These are phyloP conservation scores for Heterochromis multidens DNA, from an alignment of 2,113 vertebrate species.

Conservation along the genomic window DNA sequence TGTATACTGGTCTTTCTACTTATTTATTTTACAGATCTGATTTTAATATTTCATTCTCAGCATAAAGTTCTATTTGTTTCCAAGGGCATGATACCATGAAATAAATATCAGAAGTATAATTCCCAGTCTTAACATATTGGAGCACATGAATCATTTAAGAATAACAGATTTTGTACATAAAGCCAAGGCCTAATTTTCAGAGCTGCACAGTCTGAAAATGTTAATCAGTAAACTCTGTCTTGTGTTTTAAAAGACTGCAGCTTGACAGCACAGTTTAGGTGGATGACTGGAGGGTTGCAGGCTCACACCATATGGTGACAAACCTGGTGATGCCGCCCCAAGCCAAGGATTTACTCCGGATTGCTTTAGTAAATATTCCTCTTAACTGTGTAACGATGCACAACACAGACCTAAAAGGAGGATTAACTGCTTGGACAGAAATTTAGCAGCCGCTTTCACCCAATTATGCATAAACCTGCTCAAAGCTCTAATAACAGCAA, in stretches of 20 bases:
- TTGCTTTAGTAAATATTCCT: constrained; percentile 71
- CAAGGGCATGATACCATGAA: constrained; percentile 72
- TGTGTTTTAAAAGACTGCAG: constrained; percentile 44
- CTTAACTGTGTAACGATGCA: constrained; percentile 54
- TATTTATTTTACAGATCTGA: constrained; percentile 80
- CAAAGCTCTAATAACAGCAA: not conserved
- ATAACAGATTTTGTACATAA: constrained; percentile 71
- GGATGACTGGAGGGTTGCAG: constrained; percentile 59
- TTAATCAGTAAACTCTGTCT: constrained; percentile 55
- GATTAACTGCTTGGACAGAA: constrained; percentile 46
- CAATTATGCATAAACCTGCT: not conserved
- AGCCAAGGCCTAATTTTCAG: constrained; percentile 67
- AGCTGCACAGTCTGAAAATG: constrained; percentile 51
- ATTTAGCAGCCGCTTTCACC: not conserved
- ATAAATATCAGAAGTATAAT: constrained; percentile 75
- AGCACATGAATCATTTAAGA: constrained; percentile 71
- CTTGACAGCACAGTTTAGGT: constrained; percentile 62
- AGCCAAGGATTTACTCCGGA: constrained; percentile 64
- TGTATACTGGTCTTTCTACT: constrained; percentile 78
- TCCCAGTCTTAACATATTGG: constrained; percentile 71
- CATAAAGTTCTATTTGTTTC: constrained; percentile 79
- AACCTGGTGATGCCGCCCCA: constrained; percentile 60
- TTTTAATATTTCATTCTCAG: constrained; percentile 79
- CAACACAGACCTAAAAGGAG: constrained; percentile 41
- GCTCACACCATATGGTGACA: constrained; percentile 65